A percentile compares a stretch with the other conserved stretches of the same genome.
phyloP scores from a whole-genome alignment of 2,113 vertebrate species.

The Eubucco bourcierii region DNA sequence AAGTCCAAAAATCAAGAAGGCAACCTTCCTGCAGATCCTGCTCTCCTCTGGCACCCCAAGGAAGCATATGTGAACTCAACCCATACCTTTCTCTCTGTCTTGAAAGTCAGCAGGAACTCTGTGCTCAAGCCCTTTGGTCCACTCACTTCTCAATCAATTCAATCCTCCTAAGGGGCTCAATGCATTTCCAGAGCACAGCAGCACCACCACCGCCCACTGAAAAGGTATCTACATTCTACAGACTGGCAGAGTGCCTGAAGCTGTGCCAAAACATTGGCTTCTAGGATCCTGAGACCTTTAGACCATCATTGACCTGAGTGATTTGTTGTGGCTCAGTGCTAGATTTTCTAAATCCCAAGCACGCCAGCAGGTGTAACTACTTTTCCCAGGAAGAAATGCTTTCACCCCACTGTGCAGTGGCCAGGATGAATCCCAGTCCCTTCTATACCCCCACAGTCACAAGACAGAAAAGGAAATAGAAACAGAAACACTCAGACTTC shows the following conservation, averaged over 20 bases:
- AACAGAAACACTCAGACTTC: not conserved
- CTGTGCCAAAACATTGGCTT: not conserved
- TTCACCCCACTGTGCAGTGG: not conserved
- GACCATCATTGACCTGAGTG: not conserved
- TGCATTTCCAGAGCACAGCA: rapidly evolving
- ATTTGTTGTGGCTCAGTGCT: not conserved
- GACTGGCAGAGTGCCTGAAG: rapidly evolving
- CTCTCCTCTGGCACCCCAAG: not conserved
- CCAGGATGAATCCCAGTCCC: not conserved
- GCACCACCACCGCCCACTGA: not conserved
- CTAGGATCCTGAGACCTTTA: not conserved
- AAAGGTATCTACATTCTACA: rapidly evolving
- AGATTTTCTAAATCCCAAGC: not conserved
- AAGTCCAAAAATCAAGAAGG: not conserved
- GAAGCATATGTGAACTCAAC: not conserved
- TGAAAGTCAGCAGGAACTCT: not conserved
- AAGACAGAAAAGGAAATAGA: not conserved
- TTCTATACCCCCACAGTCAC: not conserved
- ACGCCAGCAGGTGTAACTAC: not conserved
- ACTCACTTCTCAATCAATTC: not conserved
- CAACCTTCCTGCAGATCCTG: not conserved
- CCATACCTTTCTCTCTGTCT: not conserved
- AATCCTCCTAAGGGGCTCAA: not conserved
- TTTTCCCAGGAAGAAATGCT: not conserved
- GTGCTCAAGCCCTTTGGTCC: not conserved